Evolutionary conservation across 1,140 invertebrate genomes (phyloP).

Genomic region (Lysiphlebus fabarum): DNA sequence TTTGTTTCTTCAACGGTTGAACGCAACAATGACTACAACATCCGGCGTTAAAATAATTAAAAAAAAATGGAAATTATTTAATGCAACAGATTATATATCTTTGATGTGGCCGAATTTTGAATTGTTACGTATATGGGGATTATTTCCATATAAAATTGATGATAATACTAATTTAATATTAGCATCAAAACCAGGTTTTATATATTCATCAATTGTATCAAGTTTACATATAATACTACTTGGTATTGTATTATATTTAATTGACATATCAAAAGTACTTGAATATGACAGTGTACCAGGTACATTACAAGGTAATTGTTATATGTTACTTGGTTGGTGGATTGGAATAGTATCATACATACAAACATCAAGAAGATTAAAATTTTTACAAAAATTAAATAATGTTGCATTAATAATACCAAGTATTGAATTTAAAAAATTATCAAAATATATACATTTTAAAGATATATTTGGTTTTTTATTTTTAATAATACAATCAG

Average conservation of each 20-base stretch:
- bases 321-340: conserved; percentile 21
- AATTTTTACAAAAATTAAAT: conserved; percentile 29
- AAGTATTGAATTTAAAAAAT: conserved; percentile 23
- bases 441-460: conserved; percentile 33
- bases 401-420: conserved; percentile 32
- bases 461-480: conserved; percentile 41
- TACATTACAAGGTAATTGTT: conserved; percentile 36
- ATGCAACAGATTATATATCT: conserved; percentile 30
- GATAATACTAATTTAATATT: conserved; percentile 7
- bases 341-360: conserved; percentile 27
- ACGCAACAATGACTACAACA: not conserved
- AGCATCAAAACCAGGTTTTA: conserved; percentile 11
- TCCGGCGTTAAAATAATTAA: not conserved
- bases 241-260: conserved; percentile 26
- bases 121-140: conserved; percentile 27
- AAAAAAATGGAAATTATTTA: conserved; percentile 29
- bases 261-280: conserved; percentile 24
- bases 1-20: not conserved
- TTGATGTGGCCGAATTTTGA: conserved; percentile 30
- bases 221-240: conserved; percentile 2
- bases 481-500: conserved; percentile 25
- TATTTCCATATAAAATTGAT: conserved; percentile 31
- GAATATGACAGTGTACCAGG: conserved; percentile 23
- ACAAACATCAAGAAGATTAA: conserved; percentile 22
- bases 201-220: conserved; percentile 24